Base-by-base conservation (phyloP, 2,797 vertebrate species). In the Oreonectes daqikongensis region DNA sequence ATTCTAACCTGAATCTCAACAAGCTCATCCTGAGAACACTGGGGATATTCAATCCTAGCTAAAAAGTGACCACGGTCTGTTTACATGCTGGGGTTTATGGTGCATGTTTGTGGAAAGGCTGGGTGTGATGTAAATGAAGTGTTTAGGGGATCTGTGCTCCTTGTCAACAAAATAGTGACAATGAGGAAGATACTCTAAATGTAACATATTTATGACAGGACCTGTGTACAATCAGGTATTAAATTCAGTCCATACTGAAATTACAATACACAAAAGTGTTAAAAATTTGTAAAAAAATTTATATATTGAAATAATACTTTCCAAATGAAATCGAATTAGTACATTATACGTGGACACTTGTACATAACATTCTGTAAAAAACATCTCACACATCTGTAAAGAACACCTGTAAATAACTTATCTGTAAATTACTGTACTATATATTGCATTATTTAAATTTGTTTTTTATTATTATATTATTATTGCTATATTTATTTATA, bases 91-190 rank as follows among this genome's bases (percentile, higher is more conserved):
- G 8, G 65, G 83, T 76, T 83, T 44, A 76, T 69, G 61, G 78
- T 35, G 69, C 83, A 65, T 89, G 85, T 89, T 88, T 88, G 81
- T 46, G 61, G 35, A 74, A 88, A 86, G 40, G 75, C 72, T 79
- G 72, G 81, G 81, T 82, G 83, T 80, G 86, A 84, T 73, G 81
- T 78, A 87, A 83, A 85, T 82, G 57, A 66, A 81, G 64, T 55
- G 17, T 60, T 76, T 69, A 53, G 40, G 53, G 20, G 15, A 26
- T 24, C n/a, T 63, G 24, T 30, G 40, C 46, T 63, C 18, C 8
- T 17, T 69, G 69, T 67, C 57, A 73, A 73, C 63, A 72, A 17
- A 14, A 55, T 52, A 60, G 44, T 60, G 53, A 81, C 69, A 81
- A 81, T 77, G 26, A 66, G 57, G 20, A 73, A 63, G 55, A 55